A percentile compares a stretch with the other conserved stretches of the same genome.
phyloP scores from a whole-genome alignment of 2,797 vertebrate species.

The Channallabes apus region DNA sequence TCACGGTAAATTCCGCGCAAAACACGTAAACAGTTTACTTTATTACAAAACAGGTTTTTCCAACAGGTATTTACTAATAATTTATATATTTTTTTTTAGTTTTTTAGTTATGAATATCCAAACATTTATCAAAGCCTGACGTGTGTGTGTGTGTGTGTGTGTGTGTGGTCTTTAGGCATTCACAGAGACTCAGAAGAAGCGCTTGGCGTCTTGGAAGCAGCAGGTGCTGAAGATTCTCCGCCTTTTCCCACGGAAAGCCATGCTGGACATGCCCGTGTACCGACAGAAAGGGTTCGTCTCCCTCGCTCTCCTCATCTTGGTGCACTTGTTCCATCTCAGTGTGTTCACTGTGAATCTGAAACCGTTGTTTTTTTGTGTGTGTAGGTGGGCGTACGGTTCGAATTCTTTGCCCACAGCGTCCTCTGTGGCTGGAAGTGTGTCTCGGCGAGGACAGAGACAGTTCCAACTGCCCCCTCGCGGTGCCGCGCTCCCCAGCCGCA shows the following conservation, averaged over 20 bases:
- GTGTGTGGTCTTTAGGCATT: slow-evolving; percentile 77
- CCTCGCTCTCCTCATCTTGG: neutral
- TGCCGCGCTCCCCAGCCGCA: slow-evolving; percentile 77
- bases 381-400: slow-evolving; percentile 91
- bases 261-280: slow-evolving; percentile 89
- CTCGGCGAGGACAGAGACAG: slow-evolving; percentile 83
- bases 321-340: neutral
- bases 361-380: slow-evolving; percentile 24
- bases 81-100: too few species aligned
- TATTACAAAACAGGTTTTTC: too few species aligned
- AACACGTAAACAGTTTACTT: too few species aligned
- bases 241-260: slow-evolving; percentile 88
- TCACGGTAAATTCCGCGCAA: too few species aligned
- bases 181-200: slow-evolving; percentile 93
- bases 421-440: slow-evolving; percentile 90
- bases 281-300: slow-evolving; percentile 85
- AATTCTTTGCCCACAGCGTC: slow-evolving; percentile 97
- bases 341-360: neutral
- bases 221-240: slow-evolving; percentile 93
- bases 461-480: slow-evolving; percentile 88
- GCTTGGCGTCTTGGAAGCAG: slow-evolving; percentile 94
- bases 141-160: neutral
- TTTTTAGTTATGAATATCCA: too few species aligned
- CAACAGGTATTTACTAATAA: too few species aligned
- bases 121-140: neutral